Base-by-base conservation (phyloP, 1,140 invertebrate species). In the Anastatus disparis region DNA sequence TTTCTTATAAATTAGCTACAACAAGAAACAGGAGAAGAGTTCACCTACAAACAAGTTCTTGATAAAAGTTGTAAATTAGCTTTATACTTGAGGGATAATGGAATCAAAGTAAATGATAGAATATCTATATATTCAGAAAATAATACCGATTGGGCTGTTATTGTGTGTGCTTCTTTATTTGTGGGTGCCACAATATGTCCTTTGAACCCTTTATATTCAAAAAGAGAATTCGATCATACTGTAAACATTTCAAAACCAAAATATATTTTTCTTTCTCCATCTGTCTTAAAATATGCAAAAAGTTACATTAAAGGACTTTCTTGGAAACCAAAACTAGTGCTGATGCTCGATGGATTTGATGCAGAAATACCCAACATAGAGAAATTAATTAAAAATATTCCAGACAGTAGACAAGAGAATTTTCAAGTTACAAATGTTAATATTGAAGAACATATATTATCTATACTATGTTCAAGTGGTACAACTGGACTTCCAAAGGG, bases 401-500 rank as follows among this genome's bases (percentile, higher is more conserved):
- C 48, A 8, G 4, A 27, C 13, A 26, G 29, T 9, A 50, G 71
- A 15, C 17, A 74, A 2, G 59, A 72, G 26, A 64, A 44, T 10
- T 76, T 79, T 7, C 9, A 73, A 64, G 59, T 71, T 13, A 59
- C 50, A 2, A 73, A 84, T 3, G 76, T 85, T 0, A 48, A 81
- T 9, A 66, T 75, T 1, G 70, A 79, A 17, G 75, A 77, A 12
- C 86, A 88, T 72, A 74, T 84, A n/a, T 35, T 81, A n/a, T 76
- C 84, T 4, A 84, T 89, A 66, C 71, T 87, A 27, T 87, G 85
- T 59, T 89, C 92, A 0, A 93, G 91, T 71, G 92, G 92, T 15
- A 93, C 93, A 7, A 94, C 93, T 64, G 92, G 93, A 59, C 77
- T 90, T 46, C 91, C 93, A 0, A 94, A 94, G 82, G 93, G 93